Percentiles rank a stretch among this genome's conserved stretches.
These are phyloP conservation scores for Illadopsis cleaveri DNA, from an alignment of 2,113 vertebrate genomes.

Conservation along the genomic window DNA sequence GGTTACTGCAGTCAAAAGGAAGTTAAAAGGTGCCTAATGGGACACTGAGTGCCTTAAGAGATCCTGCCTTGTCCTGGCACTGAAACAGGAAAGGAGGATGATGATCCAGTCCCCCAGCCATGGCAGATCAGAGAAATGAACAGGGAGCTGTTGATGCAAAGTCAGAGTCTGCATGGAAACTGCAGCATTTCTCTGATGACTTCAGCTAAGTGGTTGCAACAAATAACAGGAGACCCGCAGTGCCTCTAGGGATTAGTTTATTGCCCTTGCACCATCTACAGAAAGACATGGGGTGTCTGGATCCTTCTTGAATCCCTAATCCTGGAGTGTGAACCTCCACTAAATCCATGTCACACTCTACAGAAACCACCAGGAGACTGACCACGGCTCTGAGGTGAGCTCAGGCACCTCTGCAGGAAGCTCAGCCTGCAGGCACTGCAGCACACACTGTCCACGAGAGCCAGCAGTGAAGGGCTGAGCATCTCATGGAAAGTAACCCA, in stretches of 20 bases:
- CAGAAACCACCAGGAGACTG: background rate
- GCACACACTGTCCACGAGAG: accelerated
- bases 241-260: background rate
- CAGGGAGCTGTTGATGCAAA: background rate
- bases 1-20: background rate
- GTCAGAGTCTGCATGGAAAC: background rate
- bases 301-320: background rate
- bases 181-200: background rate
- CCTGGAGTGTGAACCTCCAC: background rate
- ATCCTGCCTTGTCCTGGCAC: background rate
- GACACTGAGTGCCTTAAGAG: background rate
- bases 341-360: background rate
- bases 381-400: accelerated
- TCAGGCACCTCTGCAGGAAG: background rate
- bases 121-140: background rate
- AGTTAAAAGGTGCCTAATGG: background rate
- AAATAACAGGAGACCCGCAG: background rate
- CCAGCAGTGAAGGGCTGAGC: background rate
- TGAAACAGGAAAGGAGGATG: background rate
- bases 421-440: background rate
- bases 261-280: background rate
- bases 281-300: background rate
- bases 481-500: background rate
- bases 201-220: background rate
- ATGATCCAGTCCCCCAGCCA: background rate